Percentiles rank a stretch among this genome's conserved stretches.
These are phyloP conservation scores for Ips typographus DNA, from an alignment of 1,140 invertebrate species.

Conservation along the genomic window DNA sequence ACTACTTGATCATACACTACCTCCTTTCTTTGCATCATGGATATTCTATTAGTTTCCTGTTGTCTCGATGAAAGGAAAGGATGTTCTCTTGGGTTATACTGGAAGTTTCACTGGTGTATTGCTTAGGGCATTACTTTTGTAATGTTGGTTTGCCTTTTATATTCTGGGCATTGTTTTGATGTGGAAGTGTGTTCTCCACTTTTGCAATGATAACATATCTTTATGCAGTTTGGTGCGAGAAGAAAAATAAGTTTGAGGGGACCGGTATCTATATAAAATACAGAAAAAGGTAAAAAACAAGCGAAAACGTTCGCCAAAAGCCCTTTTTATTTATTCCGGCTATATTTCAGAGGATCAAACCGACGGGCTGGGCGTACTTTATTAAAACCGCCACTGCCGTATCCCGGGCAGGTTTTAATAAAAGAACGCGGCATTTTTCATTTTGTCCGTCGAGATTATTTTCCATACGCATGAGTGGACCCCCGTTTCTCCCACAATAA, in stretches of 20 bases:
- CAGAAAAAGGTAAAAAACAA: slow-evolving; percentile 30
- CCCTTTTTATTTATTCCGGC: slow-evolving; percentile 38
- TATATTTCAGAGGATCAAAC: slow-evolving; percentile 38
- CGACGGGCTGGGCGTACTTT: slow-evolving; percentile 28
- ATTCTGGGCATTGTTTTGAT: too few relatives aligned
- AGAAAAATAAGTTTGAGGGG: slow-evolving; percentile 21
- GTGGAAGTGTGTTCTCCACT: too few relatives aligned
- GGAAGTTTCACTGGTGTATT: too few relatives aligned
- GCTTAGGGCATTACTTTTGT: too few relatives aligned
- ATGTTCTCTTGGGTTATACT: too few relatives aligned
- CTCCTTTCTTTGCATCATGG: too few relatives aligned
- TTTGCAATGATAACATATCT: too few relatives aligned
- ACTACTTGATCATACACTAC: too few relatives aligned
- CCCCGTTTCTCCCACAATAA: slow-evolving; percentile 7
- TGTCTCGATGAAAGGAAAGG: too few relatives aligned
- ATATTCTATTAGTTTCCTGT: too few relatives aligned
- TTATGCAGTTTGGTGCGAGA: too few relatives aligned
- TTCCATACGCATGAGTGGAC: slow-evolving; percentile 35
- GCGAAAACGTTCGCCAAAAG: slow-evolving; percentile 31
- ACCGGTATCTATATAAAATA: background rate
- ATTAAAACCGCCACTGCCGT: slow-evolving; percentile 34
- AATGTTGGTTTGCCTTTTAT: too few relatives aligned
- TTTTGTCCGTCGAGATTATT: slow-evolving; percentile 37
- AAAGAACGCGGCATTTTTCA: slow-evolving; percentile 38
- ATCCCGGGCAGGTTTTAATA: slow-evolving; percentile 34